Percentiles rank a stretch among this genome's conserved stretches.
phyloP scores from a whole-genome alignment of 2,797 vertebrate genomes.

The Lagodon rhomboides region DNA sequence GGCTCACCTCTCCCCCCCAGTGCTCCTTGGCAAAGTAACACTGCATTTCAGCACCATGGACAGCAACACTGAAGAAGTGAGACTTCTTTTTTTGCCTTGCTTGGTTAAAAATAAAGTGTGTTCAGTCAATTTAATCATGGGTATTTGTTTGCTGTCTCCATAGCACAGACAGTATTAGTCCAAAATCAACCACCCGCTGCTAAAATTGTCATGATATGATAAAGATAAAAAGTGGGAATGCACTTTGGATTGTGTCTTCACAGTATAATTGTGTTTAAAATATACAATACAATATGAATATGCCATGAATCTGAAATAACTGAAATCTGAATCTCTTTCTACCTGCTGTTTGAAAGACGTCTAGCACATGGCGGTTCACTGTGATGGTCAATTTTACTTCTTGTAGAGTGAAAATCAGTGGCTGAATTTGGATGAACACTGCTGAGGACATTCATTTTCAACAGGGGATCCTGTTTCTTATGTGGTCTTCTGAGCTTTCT shows the following conservation, averaged over 20 bases:
- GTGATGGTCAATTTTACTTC: slow-evolving; percentile 59
- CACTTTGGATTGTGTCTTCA: neutral
- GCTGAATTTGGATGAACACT: neutral
- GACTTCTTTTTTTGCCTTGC: neutral
- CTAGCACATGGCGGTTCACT: slow-evolving; percentile 43
- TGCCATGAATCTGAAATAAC: too few species aligned
- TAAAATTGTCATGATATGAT: neutral
- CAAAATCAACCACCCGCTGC: neutral
- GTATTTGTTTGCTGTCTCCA: neutral
- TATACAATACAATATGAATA: neutral
- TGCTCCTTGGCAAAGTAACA: neutral
- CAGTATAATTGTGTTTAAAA: neutral
- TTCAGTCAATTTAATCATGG: neutral
- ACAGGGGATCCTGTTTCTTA: neutral
- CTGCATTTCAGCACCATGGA: slow-evolving; percentile 70
- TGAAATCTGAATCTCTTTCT: neutral
- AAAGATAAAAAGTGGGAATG: neutral
- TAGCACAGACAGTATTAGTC: neutral
- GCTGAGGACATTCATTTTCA: neutral
- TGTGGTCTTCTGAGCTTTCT: too few species aligned
- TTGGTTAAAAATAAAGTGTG: neutral
- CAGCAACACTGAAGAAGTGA: slow-evolving; percentile 33
- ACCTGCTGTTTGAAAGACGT: slow-evolving; percentile 53
- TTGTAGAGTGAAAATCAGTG: slow-evolving; percentile 34
- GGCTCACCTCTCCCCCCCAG: neutral